Percentiles rank a stretch among this genome's conserved stretches.
Conservation (phyloP, 2,113 vertebrate species). For the Circaetus gallicus region DNA sequence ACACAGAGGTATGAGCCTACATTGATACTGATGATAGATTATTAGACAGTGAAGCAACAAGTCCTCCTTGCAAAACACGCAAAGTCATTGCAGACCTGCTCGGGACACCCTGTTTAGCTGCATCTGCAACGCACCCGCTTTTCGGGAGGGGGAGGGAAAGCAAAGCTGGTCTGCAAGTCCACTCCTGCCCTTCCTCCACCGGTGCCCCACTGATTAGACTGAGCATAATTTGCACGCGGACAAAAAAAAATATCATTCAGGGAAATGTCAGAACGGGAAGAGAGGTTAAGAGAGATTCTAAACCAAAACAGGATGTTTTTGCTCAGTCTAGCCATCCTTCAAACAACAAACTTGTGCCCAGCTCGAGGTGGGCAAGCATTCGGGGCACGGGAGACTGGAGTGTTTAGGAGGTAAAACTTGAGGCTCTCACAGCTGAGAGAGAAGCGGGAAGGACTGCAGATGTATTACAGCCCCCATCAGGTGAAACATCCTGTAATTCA, state of each 20-base stretch:
- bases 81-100: fast-evolving
- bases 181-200: not conserved
- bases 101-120: not conserved
- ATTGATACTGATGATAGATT: fast-evolving
- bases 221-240: fast-evolving
- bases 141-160: not conserved
- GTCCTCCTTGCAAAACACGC: not conserved
- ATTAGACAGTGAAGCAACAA: too few species aligned
- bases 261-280: not conserved
- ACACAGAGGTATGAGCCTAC: fast-evolving
- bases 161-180: not conserved
- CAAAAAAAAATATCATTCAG: not conserved
- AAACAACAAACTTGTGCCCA: not conserved
- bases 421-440: fast-evolving
- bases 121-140: not conserved
- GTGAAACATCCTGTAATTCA: fast-evolving
- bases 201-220: not conserved
- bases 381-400: fast-evolving
- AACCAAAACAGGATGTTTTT: constrained; percentile 62
- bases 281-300: not conserved
- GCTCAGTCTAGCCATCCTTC: not conserved
- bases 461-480: not conserved
- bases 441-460: fast-evolving
- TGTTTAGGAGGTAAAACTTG: fast-evolving
- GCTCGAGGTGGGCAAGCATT: fast-evolving